phyloP scores from a whole-genome alignment of 2,113 vertebrate species.

The Panthera leo region DNA sequence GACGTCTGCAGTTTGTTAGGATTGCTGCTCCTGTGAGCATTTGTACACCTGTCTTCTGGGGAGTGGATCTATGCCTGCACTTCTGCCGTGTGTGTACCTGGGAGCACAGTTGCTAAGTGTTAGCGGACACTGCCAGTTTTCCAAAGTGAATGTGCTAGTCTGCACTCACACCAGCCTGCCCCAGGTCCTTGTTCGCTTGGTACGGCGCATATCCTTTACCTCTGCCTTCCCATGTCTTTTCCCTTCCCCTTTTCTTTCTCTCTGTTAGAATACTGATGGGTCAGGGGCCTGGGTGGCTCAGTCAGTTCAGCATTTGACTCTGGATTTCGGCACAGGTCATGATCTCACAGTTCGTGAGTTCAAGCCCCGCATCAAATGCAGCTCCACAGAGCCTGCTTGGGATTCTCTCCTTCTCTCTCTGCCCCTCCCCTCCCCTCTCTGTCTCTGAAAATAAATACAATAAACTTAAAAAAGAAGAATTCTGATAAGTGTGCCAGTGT shows the following conservation, averaged over 20 bases:
- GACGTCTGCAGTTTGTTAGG: background rate
- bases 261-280: background rate
- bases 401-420: no score
- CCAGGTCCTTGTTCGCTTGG: background rate
- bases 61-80: background rate
- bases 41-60: background rate
- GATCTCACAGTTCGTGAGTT: no score
- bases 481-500: background rate
- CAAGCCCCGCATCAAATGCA: no score
- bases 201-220: background rate
- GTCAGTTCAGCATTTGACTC: no score
- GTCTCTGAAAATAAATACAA: no score
- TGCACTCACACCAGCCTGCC: background rate
- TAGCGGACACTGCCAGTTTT: background rate
- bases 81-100: background rate
- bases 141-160: background rate
- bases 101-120: background rate
- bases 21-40: background rate
- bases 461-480: background rate
- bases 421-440: no score
- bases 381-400: no score
- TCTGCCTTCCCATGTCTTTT: background rate
- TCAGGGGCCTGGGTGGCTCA: background rate
- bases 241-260: background rate
- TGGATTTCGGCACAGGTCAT: no score